These are phyloP conservation scores for Lutraria lutraria DNA, from an alignment of 2,888 invertebrate genomes.

Conservation along the genomic window DNA sequence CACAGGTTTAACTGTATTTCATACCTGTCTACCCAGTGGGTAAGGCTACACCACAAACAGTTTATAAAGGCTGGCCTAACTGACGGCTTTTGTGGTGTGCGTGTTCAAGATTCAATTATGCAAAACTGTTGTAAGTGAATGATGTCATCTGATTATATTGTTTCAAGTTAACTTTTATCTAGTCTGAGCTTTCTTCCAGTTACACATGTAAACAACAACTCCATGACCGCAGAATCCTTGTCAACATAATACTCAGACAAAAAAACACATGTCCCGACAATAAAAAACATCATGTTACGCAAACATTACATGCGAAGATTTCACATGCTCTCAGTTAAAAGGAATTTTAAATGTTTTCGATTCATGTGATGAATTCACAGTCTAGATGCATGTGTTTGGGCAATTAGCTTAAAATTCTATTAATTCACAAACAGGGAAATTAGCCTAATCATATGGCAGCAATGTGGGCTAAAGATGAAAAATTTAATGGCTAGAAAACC, in stretches of 20 bases:
- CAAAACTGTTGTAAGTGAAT: neutral
- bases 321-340: neutral
- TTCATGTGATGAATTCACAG: neutral
- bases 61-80: no score
- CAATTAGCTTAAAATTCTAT: neutral
- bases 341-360: constrained; percentile 10
- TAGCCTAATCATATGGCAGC: neutral
- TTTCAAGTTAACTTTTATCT: neutral
- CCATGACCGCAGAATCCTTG: neutral
- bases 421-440: neutral
- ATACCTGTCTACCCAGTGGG: no score
- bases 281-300: constrained; percentile 15
- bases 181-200: neutral
- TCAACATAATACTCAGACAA: constrained; percentile 7
- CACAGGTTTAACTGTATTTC: no score
- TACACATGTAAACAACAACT: neutral
- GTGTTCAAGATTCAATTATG: neutral
- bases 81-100: neutral
- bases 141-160: neutral
- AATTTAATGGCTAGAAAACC: no score
- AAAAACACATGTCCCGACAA: constrained; percentile 9
- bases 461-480: no score
- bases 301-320: neutral
- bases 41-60: no score
- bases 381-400: neutral